Evolutionary conservation across 2,113 vertebrate genomes (phyloP).

Genomic region (Anser brachyrhynchus): DNA sequence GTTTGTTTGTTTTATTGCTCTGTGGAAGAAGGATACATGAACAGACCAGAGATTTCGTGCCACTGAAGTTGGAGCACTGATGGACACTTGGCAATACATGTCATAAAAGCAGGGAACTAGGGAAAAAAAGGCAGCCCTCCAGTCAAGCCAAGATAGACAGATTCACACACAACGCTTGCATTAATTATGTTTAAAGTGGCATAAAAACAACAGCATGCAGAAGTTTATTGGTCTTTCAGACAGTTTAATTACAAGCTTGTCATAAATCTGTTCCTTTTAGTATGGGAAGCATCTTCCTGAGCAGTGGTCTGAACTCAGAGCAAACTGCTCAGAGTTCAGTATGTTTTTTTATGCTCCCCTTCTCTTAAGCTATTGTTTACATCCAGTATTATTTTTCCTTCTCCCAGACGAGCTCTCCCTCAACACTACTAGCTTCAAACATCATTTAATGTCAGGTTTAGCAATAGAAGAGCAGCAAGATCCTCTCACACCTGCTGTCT

Average conservation of each 20-base stretch:
- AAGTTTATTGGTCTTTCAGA: not conserved
- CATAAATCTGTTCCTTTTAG: not conserved
- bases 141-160: not conserved
- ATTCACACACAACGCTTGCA: rapidly evolving
- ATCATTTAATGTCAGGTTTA: not conserved
- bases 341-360: not conserved
- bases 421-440: not conserved
- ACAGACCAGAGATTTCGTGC: not conserved
- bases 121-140: not conserved
- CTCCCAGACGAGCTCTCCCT: not conserved
- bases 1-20: not conserved
- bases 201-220: not conserved
- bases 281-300: not conserved
- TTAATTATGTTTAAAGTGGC: not conserved
- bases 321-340: not conserved
- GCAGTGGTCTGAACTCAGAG: not conserved
- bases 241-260: not conserved
- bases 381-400: not conserved
- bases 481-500: conserved; percentile 15
- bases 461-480: not conserved
- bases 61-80: not conserved
- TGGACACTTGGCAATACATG: rapidly evolving
- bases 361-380: conserved; percentile 7
- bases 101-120: not conserved
- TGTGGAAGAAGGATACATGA: not conserved